Conservation (phyloP, 1,140 invertebrate species). For the Metopolophium dirhodum region DNA sequence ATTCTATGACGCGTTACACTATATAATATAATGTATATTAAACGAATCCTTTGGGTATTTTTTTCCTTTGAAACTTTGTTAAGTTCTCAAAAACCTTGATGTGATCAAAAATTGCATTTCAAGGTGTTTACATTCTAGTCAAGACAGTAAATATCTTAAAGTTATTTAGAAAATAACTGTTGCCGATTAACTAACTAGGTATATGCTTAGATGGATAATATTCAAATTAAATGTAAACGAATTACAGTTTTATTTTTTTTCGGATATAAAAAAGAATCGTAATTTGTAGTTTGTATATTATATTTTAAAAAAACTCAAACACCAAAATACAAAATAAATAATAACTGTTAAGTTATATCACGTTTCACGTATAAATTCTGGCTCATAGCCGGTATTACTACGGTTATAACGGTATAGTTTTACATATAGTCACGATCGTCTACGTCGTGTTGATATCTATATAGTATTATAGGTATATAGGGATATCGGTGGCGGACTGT, state of each 20-base stretch:
- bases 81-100: neutral
- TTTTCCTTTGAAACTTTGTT: neutral
- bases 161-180: neutral
- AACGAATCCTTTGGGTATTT: neutral
- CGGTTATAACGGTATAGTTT: no score
- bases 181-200: neutral
- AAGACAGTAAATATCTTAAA: neutral
- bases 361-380: no score
- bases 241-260: no score
- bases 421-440: no score
- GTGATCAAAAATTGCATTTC: neutral
- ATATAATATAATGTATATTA: neutral
- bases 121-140: neutral
- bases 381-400: no score
- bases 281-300: neutral
- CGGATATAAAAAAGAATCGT: neutral
- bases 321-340: neutral
- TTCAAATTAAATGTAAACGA: no score
- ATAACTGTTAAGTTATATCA: no score
- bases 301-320: neutral
- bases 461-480: no score
- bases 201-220: no score
- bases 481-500: no score
- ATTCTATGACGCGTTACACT: neutral
- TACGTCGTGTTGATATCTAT: no score